Conservation (phyloP, 2,113 vertebrate species). For the Centrocercus urophasianus region DNA sequence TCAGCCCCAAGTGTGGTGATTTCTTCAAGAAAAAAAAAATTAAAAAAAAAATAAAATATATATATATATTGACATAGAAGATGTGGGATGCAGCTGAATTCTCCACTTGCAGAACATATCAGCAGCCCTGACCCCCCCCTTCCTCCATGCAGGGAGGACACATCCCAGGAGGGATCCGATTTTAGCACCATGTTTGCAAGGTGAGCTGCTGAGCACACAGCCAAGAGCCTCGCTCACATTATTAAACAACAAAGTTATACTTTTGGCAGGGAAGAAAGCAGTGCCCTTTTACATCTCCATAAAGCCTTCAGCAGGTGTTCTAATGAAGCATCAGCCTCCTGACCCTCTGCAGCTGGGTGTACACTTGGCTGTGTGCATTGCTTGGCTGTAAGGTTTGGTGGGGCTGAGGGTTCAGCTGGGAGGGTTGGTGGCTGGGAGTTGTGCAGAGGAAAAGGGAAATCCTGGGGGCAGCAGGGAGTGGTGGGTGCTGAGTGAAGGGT, state of each 20-base stretch:
- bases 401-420: background rate
- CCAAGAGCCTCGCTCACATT: background rate
- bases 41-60: background rate
- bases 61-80: background rate
- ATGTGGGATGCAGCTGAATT: background rate
- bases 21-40: background rate
- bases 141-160: accelerated
- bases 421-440: background rate
- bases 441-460: background rate
- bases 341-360: background rate
- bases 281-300: background rate
- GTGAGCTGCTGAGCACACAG: background rate
- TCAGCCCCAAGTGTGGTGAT: background rate
- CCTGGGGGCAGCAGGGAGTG: accelerated
- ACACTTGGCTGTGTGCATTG: accelerated
- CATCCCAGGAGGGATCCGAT: background rate
- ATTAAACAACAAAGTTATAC: background rate
- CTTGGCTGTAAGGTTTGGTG: accelerated
- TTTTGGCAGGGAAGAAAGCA: background rate
- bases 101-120: background rate
- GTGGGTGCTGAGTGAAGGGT: accelerated
- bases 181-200: background rate
- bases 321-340: background rate
- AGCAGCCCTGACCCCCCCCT: background rate
- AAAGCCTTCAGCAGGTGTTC: background rate